Percentiles rank a stretch among this genome's conserved stretches.
These are phyloP conservation scores for Hemithea aestivaria DNA, from an alignment of 2,888 invertebrate genomes.

Conservation along the genomic window DNA sequence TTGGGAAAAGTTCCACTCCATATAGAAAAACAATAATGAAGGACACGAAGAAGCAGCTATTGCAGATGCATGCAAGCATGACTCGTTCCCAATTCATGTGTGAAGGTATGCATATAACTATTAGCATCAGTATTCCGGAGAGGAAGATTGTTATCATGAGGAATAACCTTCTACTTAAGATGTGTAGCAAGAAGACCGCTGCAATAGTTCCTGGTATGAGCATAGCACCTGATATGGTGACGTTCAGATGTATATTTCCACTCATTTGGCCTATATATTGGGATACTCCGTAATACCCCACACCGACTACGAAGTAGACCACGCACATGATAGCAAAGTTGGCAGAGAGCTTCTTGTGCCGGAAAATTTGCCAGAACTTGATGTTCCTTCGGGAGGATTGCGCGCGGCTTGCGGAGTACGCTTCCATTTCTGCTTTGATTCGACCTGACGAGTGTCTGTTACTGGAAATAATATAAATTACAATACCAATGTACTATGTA, in stretches of 20 bases:
- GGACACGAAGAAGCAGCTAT: slow-evolving; percentile 87
- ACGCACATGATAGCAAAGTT: slow-evolving; percentile 83
- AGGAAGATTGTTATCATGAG: slow-evolving; percentile 75
- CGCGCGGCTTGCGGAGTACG: slow-evolving; percentile 29
- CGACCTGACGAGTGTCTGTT: slow-evolving; percentile 35
- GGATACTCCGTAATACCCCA: slow-evolving; percentile 91
- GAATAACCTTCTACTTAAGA: slow-evolving; percentile 80
- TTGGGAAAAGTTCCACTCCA: slow-evolving; percentile 91
- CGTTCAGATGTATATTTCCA: slow-evolving; percentile 88
- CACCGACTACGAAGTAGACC: slow-evolving; percentile 87
- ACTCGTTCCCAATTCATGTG: slow-evolving; percentile 66
- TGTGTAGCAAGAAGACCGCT: slow-evolving; percentile 78
- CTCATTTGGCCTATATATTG: slow-evolving; percentile 87
- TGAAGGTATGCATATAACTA: slow-evolving; percentile 41
- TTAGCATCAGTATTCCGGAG: slow-evolving; percentile 53
- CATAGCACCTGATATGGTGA: slow-evolving; percentile 84
- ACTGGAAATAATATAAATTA: slow-evolving; percentile 37
- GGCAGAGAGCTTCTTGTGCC: slow-evolving; percentile 70
- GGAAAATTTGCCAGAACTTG: slow-evolving; percentile 56
- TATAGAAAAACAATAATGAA: slow-evolving; percentile 91
- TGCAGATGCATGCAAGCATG: slow-evolving; percentile 82
- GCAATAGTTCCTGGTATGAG: slow-evolving; percentile 81
- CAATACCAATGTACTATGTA: no score
- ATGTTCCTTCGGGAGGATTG: slow-evolving; percentile 28
- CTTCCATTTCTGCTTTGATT: slow-evolving; percentile 46